phyloP scores from a whole-genome alignment of 2,113 vertebrate species.

The Leptocoma aspasia region DNA sequence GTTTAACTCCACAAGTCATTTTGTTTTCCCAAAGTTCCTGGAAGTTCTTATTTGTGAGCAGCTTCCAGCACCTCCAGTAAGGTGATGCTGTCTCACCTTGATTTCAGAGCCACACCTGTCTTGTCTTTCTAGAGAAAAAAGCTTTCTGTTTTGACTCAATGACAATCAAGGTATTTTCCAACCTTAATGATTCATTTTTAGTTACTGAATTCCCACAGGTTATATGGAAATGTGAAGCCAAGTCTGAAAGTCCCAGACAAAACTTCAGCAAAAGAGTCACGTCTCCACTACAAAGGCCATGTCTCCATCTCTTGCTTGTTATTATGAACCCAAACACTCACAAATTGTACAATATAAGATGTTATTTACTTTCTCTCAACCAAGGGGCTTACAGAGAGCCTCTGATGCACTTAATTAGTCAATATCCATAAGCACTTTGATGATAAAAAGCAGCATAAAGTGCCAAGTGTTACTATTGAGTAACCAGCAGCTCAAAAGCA shows the following conservation, averaged over 20 bases:
- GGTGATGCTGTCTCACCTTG: background rate
- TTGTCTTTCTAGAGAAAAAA: background rate
- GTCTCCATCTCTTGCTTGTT: background rate
- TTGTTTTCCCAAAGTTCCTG: background rate
- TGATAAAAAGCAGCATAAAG: background rate
- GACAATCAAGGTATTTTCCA: background rate
- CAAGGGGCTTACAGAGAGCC: background rate
- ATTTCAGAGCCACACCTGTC: background rate
- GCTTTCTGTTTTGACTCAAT: background rate
- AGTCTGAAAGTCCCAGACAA: background rate
- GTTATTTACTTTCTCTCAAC: background rate
- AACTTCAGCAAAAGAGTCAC: background rate
- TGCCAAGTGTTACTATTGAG: background rate
- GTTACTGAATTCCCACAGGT: background rate
- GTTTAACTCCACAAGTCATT: background rate
- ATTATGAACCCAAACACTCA: background rate
- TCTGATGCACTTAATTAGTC: background rate
- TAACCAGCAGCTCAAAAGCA: conserved; percentile 24
- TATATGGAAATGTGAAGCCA: background rate
- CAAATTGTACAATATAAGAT: background rate
- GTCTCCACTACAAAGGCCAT: background rate
- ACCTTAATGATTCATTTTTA: background rate
- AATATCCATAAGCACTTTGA: background rate
- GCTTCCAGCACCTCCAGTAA: background rate
- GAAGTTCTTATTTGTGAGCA: background rate